phyloP scores from a whole-genome alignment of 2,113 vertebrate species.

The Cephalopterus ornatus region DNA sequence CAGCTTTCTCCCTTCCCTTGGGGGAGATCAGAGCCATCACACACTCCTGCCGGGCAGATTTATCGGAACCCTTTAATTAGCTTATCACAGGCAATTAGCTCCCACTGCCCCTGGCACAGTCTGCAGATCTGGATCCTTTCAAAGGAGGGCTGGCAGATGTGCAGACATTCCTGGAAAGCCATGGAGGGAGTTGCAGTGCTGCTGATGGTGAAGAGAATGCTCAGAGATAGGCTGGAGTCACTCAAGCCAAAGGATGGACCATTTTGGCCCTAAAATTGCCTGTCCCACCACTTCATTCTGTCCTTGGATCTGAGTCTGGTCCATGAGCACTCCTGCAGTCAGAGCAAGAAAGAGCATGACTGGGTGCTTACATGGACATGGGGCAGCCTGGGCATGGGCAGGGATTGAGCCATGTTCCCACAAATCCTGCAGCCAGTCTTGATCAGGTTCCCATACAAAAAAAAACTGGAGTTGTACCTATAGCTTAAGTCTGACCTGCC shows the following conservation, averaged over 20 bases:
- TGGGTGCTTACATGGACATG: background rate
- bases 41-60: background rate
- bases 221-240: background rate
- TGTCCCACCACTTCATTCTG: background rate
- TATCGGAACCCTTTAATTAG: constrained; percentile 59
- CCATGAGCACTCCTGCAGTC: background rate
- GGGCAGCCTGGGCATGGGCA: background rate
- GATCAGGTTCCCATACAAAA: background rate
- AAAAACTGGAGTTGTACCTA: background rate
- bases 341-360: background rate
- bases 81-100: constrained; percentile 67
- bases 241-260: background rate
- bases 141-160: background rate
- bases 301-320: background rate
- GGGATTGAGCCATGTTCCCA: background rate
- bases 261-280: background rate
- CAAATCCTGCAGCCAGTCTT: background rate
- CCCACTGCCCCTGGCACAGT: constrained; percentile 18
- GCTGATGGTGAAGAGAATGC: background rate
- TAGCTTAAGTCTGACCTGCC: background rate
- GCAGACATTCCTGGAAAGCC: fast-evolving
- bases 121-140: background rate
- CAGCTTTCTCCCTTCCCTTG: background rate
- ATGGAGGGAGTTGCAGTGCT: fast-evolving
- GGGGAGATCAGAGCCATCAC: background rate